phyloP scores from a whole-genome alignment of 2,888 invertebrate genomes.

The Drosophila cyrtoloma region DNA sequence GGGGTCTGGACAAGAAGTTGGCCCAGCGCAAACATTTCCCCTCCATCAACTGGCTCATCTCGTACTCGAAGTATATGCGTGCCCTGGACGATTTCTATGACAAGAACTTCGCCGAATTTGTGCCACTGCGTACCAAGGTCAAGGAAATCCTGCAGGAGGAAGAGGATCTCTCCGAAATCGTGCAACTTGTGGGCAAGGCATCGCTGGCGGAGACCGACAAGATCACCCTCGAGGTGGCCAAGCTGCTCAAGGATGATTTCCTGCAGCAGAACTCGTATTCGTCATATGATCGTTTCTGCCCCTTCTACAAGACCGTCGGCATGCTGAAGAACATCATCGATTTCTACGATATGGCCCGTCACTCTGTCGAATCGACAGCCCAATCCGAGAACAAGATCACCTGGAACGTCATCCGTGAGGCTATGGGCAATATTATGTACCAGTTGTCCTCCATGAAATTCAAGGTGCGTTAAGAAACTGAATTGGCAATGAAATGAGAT shows the following conservation, averaged over 20 bases:
- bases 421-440: slow-evolving; percentile 98
- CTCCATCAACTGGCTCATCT: slow-evolving; percentile 99
- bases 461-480: slow-evolving; percentile 87
- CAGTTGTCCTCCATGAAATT: slow-evolving; percentile 99
- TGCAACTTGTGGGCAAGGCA: slow-evolving; percentile 99
- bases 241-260: slow-evolving; percentile 99
- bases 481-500: not conserved
- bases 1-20: slow-evolving; percentile 99
- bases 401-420: slow-evolving; percentile 98
- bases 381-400: slow-evolving; percentile 99
- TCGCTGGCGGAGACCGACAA: slow-evolving; percentile 99
- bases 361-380: slow-evolving; percentile 98
- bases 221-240: slow-evolving; percentile 99
- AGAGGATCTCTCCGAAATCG: slow-evolving; percentile 99
- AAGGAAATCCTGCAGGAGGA: slow-evolving; percentile 99
- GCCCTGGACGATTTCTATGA: slow-evolving; percentile 99
- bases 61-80: slow-evolving; percentile 99
- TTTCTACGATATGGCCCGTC: slow-evolving; percentile 99
- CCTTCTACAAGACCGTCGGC: slow-evolving; percentile 99
- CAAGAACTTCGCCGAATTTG: slow-evolving; percentile 98
- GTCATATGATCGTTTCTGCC: slow-evolving; percentile 98
- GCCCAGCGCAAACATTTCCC: slow-evolving; percentile 99
- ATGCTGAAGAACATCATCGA: slow-evolving; percentile 99
- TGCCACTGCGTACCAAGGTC: slow-evolving; percentile 97
- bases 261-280: slow-evolving; percentile 99